phyloP scores from a whole-genome alignment of 2,113 vertebrate genomes.

The Chinchilla lanigera region DNA sequence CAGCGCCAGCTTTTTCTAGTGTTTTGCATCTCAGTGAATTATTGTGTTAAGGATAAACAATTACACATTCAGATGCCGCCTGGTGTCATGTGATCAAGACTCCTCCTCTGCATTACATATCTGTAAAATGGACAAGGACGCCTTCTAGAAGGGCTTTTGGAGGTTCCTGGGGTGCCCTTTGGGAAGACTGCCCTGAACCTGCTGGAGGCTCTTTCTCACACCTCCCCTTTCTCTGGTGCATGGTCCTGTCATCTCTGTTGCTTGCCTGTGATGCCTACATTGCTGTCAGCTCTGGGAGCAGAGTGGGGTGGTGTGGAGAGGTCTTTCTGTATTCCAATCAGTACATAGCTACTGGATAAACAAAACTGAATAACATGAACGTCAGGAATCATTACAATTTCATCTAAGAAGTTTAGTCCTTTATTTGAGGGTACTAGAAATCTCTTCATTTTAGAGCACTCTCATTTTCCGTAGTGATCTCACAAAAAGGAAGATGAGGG shows the following conservation, averaged over 20 bases:
- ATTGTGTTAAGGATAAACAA: slow-evolving; percentile 38
- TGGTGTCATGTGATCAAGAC: slow-evolving; percentile 12
- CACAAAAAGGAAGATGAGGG: not conserved
- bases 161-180: not conserved
- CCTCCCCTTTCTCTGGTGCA: not conserved
- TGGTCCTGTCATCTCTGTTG: too few relatives aligned
- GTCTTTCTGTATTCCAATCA: slow-evolving; percentile 1
- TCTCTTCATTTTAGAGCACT: not conserved
- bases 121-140: not conserved
- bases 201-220: not conserved
- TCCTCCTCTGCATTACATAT: not conserved
- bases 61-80: not conserved
- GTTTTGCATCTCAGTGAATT: slow-evolving; percentile 37
- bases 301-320: not conserved
- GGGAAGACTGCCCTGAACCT: not conserved
- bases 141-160: not conserved
- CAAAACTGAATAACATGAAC: not conserved
- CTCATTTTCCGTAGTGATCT: not conserved
- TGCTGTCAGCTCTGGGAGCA: not conserved
- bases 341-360: not conserved
- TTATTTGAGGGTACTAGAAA: not conserved
- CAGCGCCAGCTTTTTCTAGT: not conserved
- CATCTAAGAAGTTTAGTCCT: slow-evolving; percentile 3
- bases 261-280: not conserved
- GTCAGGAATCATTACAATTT: slow-evolving; percentile 3